A percentile compares a stretch with the other conserved stretches of the same genome.
phyloP scores from a whole-genome alignment of 2,888 invertebrate species.

The Helicoverpa assulta region DNA sequence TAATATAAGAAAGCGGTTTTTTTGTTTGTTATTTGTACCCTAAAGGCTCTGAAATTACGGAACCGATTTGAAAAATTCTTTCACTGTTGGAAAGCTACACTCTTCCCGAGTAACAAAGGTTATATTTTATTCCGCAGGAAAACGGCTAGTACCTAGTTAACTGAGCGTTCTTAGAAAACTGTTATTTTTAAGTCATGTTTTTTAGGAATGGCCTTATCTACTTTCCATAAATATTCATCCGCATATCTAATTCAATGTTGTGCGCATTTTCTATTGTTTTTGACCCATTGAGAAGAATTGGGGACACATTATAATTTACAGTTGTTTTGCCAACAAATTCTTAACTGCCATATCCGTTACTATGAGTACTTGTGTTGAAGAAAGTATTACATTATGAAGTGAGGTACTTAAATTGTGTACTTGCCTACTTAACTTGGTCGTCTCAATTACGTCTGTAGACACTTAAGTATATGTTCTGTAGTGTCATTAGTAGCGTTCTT shows the following conservation, averaged over 20 bases:
- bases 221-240: background rate
- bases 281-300: background rate
- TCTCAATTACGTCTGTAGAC: conserved; percentile 12
- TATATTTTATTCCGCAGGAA: no score
- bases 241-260: background rate
- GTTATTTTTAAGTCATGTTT: no score
- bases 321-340: conserved; percentile 18
- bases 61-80: no score
- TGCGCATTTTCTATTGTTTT: background rate
- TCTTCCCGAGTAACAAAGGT: no score
- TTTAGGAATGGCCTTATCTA: background rate
- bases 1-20: no score
- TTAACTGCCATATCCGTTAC: conserved; percentile 8
- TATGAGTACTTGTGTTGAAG: conserved; percentile 16
- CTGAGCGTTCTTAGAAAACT: no score
- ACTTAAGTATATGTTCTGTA: background rate
- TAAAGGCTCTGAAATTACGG: no score
- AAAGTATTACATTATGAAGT: conserved; percentile 38
- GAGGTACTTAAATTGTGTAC: conserved; percentile 20
- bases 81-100: no score
- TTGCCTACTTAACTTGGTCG: conserved; percentile 21
- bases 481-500: conserved; percentile 25
- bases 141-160: no score
- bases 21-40: no score
- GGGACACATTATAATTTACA: conserved; percentile 19